Evolutionary conservation across 2,797 vertebrate species (phyloP), one percentile per base, ranked within the genome.

Genomic region (Ateles fusciceps): DNA sequence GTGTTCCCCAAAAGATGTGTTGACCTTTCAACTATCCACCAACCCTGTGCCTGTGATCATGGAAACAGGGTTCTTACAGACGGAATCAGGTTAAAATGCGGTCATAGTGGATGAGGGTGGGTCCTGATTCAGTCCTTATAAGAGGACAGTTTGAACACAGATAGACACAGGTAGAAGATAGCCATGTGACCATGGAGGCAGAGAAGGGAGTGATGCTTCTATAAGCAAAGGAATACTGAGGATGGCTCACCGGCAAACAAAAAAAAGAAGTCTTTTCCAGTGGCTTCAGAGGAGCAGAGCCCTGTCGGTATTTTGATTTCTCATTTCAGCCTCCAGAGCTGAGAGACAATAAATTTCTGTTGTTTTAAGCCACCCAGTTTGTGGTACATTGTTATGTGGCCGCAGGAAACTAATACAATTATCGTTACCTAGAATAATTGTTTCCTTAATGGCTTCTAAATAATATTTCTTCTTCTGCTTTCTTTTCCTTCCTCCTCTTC

Each of bases 401-500:
- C 21, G 4, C 59, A 46, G 36, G 79, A 85, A 88, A 71, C 22
- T 13, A 88, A 22, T 80, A 74, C 15, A 39, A n/a, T 64, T 26
- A 33, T 55, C 33, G 14, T 74, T 33, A 48, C 57, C 39, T 28
- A 75, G 33, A 61, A 85, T 21, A 76, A 72, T 90, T 44, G 48
- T 92, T 96, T 94, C n/a, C 85, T 80, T 81, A 28, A 90, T 11
- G 42, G 3, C 68, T 83, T 94, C 15, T 17, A 59, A 90, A 87
- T 64, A 64, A 59, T 59, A 59, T 59, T 59, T 64, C 7, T 64
- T 64, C 30, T 33, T 4, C 30, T 33, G 59, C 59, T 64, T 30
- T 12, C 59, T 64, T 30, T 12, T 59, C 30, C 59, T 7, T 61
- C 28, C 3, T 33, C 59, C 59, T 33, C 30, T 30, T 64, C 61